Base-by-base conservation (phyloP, 2,113 vertebrate species). In the Halichoeres trimaculatus region DNA sequence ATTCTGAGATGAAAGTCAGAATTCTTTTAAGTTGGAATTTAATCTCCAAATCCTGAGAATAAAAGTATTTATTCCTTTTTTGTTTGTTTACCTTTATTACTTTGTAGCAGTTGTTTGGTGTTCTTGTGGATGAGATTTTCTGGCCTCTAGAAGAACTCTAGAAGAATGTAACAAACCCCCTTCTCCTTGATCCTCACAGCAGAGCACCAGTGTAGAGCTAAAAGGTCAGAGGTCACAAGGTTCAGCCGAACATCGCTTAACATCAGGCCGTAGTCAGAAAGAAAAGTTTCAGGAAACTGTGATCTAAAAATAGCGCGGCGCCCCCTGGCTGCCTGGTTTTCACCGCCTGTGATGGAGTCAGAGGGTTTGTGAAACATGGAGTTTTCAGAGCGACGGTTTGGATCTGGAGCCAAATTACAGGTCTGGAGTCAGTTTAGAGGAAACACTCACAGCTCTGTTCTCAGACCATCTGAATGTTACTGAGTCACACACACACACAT, bases 141-240 rank as follows among this genome's bases (percentile, higher is more conserved):
- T 14, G 12, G 14, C 43, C 43, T 45, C 16, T 17, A 45, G 14
- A 19, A 45, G 30, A 40, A 40, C 43, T 45, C 16, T 17, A 45
- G 14, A 19, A 45, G 30, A 40, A 40, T 40, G 12, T 40, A 13
- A 4, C 38, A 40, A 8, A 40, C 30, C 30, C 6, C 30, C n/a
- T n/a, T 30, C 3, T 30, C 30, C 30, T 3, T 30, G 3, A 30
- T 30, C 30, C 30, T 30, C 30, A 30, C 30, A 30, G 30, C 30
- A 30, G 30, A 30, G 30, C 30, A 30, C 3, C 30, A 30, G 30
- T 30, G 30, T 30, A 30, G 30, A 30, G 30, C 30, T 30, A 19
- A 67, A 40, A 63, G 70, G 62, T 76, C 72, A 60, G 23, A 80
- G 68, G 73, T 59, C 58, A 43, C 10, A 48, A 45, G 50, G 23